These are phyloP conservation scores for Cinclus mexicanus DNA, from an alignment of 2,113 vertebrate genomes.

Conservation along the genomic window DNA sequence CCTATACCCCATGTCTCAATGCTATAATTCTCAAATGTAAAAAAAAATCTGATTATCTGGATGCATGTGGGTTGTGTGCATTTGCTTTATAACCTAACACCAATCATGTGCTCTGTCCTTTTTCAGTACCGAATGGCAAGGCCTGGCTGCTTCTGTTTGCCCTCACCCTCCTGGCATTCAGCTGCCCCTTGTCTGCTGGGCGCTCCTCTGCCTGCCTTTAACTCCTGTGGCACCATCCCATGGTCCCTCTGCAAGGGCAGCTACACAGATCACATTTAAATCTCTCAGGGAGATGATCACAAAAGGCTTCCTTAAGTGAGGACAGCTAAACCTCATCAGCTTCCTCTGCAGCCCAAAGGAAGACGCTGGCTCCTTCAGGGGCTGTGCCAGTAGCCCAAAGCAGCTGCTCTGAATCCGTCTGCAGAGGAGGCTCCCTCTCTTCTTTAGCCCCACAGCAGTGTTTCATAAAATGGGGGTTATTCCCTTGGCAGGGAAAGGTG, in stretches of 20 bases:
- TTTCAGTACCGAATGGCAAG: not conserved
- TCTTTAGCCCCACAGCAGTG: not conserved
- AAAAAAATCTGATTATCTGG: not conserved
- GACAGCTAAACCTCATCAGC: not conserved
- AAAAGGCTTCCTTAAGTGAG: not conserved
- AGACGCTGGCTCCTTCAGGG: not conserved
- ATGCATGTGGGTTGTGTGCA: accelerated
- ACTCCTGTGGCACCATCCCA: not conserved
- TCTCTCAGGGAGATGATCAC: not conserved
- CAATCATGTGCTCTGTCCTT: not conserved
- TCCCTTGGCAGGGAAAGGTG: not conserved
- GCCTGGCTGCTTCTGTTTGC: not conserved
- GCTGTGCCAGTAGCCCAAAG: not conserved
- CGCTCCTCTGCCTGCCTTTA: not conserved
- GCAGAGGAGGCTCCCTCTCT: not conserved
- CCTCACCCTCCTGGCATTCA: not conserved
- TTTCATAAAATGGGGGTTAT: not conserved
- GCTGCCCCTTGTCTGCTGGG: not conserved
- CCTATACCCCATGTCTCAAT: accelerated
- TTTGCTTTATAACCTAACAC: not conserved
- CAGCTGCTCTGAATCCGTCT: not conserved
- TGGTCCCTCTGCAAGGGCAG: not conserved
- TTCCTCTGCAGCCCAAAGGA: not conserved
- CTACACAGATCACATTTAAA: not conserved
- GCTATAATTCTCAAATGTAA: not conserved